phyloP scores from a whole-genome alignment of 2,113 vertebrate species.

The Mustela lutreola region DNA sequence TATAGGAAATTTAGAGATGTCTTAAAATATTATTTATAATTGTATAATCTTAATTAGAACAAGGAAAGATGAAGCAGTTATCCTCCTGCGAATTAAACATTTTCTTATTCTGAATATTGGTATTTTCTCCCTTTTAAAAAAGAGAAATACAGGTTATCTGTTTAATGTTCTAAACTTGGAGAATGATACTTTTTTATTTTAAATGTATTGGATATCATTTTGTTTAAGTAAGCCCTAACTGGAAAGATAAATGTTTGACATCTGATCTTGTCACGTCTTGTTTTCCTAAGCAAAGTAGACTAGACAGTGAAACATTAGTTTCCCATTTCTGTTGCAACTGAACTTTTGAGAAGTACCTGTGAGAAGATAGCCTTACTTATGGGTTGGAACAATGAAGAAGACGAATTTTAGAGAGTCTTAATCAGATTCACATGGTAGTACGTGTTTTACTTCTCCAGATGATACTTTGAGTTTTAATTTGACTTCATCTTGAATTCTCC shows the following conservation, averaged over 20 bases:
- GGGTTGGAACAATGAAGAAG: not conserved
- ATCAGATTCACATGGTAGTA: not conserved
- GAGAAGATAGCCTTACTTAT: not conserved
- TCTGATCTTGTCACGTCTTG: not conserved
- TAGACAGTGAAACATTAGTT: not conserved
- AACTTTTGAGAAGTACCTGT: not conserved
- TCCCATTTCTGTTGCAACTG: not conserved
- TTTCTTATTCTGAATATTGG: not conserved
- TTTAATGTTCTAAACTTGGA: not conserved
- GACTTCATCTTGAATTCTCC: not conserved
- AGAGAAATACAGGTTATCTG: not conserved
- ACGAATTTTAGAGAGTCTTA: not conserved
- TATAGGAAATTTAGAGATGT: not conserved
- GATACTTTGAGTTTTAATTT: not conserved
- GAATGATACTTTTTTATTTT: slow-evolving; percentile 2
- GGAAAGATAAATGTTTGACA: not conserved
- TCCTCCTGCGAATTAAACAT: not conserved
- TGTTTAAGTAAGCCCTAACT: not conserved
- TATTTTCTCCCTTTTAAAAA: not conserved
- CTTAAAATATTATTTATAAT: not conserved
- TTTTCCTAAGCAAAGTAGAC: not conserved
- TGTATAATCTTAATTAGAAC: not conserved
- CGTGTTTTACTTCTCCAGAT: not conserved
- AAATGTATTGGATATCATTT: not conserved
- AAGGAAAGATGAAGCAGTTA: not conserved